These are phyloP conservation scores for Drosophila albomicans DNA, from an alignment of 1,140 invertebrate species.

Conservation along the genomic window DNA sequence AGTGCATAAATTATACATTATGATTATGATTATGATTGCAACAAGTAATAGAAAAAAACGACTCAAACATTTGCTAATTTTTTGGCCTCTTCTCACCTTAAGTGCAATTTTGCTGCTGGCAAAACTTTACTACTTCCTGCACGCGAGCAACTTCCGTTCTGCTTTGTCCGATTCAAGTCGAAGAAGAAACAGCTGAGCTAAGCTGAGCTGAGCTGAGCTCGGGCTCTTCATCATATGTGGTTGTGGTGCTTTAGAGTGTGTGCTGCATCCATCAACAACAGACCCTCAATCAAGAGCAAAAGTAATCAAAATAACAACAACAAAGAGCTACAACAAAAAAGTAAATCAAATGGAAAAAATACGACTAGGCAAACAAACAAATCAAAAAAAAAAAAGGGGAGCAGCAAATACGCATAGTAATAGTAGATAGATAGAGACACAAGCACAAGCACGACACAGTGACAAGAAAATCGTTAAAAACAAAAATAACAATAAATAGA, in stretches of 20 bases:
- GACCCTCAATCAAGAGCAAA: constrained; percentile 73
- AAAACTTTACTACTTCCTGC: constrained; percentile 56
- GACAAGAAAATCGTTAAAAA: constrained; percentile 65
- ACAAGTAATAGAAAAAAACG: neutral
- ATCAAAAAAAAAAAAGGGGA: constrained; percentile 58
- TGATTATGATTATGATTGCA: constrained; percentile 33
- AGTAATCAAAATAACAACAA: constrained; percentile 71
- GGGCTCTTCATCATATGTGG: constrained; percentile 2
- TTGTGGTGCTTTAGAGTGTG: no score
- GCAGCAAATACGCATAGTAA: constrained; percentile 37
- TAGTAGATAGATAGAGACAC: constrained; percentile 35
- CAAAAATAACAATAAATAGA: constrained; percentile 68
- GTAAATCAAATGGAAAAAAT: constrained; percentile 46
- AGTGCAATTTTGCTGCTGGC: constrained; percentile 9
- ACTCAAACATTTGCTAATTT: constrained; percentile 35
- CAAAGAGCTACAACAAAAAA: constrained; percentile 26
- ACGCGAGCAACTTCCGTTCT: constrained; percentile 75
- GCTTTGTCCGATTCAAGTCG: constrained; percentile 41
- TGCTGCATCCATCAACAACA: constrained; percentile 57
- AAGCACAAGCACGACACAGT: constrained; percentile 29
- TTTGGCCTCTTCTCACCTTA: constrained; percentile 30
- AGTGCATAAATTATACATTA: constrained; percentile 67
- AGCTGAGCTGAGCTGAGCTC: neutral
- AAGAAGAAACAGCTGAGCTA: constrained; percentile 8
- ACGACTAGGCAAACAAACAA: constrained; percentile 51